These are phyloP conservation scores for Puntigrus tetrazona DNA, from an alignment of 2,113 vertebrate species.

Conservation along the genomic window DNA sequence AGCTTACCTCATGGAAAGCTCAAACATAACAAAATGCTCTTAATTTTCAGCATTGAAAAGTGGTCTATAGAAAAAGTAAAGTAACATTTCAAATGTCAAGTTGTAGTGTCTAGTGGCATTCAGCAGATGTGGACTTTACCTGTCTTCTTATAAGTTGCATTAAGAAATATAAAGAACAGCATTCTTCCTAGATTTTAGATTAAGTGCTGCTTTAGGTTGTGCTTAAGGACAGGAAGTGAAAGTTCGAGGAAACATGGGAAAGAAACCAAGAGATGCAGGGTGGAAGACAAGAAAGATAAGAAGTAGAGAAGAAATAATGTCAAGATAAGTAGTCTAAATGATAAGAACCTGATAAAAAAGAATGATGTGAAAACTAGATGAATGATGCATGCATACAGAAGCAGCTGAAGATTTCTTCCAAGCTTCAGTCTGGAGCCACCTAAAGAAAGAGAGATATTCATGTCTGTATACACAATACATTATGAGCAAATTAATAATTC, in stretches of 20 bases:
- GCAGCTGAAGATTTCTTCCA: background rate
- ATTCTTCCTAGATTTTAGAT: slow-evolving; percentile 14
- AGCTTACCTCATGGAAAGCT: background rate
- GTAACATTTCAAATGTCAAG: background rate
- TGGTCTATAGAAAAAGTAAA: background rate
- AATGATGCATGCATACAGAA: slow-evolving; percentile 16
- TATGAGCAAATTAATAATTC: background rate
- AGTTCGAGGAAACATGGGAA: background rate
- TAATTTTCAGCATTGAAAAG: background rate
- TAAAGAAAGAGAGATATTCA: background rate
- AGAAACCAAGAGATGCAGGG: background rate
- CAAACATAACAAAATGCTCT: background rate
- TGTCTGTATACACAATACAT: background rate
- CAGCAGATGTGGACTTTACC: slow-evolving; percentile 4
- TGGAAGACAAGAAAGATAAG: background rate
- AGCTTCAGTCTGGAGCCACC: slow-evolving; percentile 46
- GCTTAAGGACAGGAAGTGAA: slow-evolving; percentile 30
- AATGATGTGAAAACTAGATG: background rate
- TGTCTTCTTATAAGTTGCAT: background rate
- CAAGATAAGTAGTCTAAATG: background rate
- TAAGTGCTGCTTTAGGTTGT: slow-evolving; percentile 73
- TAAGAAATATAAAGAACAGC: slow-evolving; percentile 11
- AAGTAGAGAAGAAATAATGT: background rate
- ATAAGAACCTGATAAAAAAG: background rate
- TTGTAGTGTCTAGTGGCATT: background rate